These are phyloP conservation scores for Entelurus aequoreus DNA, from an alignment of 2,113 vertebrate genomes.

Conservation along the genomic window DNA sequence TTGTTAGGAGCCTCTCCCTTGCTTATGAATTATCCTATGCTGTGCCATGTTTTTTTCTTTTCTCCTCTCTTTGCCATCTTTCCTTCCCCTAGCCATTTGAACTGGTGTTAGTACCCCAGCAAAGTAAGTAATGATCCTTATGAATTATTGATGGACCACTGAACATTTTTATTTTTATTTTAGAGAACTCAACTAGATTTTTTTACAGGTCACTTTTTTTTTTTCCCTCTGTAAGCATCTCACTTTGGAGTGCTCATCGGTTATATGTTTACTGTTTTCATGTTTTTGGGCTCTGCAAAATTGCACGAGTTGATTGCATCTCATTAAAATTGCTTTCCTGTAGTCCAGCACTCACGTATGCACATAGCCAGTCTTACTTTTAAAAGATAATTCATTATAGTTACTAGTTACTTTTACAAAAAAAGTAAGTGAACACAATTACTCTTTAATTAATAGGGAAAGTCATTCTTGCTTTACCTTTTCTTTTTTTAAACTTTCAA, in stretches of 20 bases:
- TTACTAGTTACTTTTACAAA: no score
- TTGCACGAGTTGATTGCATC: slow-evolving; percentile 19
- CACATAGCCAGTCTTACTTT: background rate
- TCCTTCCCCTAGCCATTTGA: slow-evolving; percentile 23
- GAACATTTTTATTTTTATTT: slow-evolving; percentile 27
- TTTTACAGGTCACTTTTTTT: slow-evolving; percentile 27
- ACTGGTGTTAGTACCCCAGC: slow-evolving; percentile 37
- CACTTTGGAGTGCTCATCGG: slow-evolving; percentile 22
- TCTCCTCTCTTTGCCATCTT: slow-evolving; percentile 7
- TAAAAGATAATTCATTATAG: no score
- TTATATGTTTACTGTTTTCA: slow-evolving; percentile 16
- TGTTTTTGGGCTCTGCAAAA: slow-evolving; percentile 22
- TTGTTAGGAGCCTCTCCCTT: slow-evolving; percentile 28
- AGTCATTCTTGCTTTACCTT: no score
- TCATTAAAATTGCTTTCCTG: slow-evolving; percentile 22
- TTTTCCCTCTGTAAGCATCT: background rate
- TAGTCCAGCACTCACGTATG: slow-evolving; percentile 3
- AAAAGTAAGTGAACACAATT: no score
- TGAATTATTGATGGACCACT: slow-evolving; percentile 62
- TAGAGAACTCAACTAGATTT: slow-evolving; percentile 44
- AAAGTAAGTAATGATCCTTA: slow-evolving; percentile 59
- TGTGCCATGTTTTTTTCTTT: slow-evolving; percentile 8
- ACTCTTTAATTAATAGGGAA: no score
- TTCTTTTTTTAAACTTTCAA: no score
- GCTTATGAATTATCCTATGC: slow-evolving; percentile 30